These are phyloP conservation scores for Alviniconcha strummeri DNA, from an alignment of 2,888 invertebrate species.

Conservation along the genomic window DNA sequence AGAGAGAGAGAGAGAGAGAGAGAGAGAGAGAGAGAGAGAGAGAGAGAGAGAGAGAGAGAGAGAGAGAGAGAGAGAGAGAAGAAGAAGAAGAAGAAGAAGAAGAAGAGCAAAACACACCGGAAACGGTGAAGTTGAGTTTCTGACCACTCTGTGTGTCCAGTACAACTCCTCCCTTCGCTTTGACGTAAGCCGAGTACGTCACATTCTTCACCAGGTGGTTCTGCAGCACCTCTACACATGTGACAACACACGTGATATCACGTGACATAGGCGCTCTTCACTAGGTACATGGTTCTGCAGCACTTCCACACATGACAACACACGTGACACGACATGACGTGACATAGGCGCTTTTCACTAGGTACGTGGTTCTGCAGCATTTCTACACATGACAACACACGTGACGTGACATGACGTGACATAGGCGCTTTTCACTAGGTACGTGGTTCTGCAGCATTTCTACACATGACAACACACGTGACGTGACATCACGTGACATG, in stretches of 20 bases:
- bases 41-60: constrained; percentile 3
- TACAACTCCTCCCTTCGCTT: background rate
- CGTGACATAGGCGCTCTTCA: too few relatives aligned
- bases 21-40: constrained; percentile 12
- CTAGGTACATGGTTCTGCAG: too few relatives aligned
- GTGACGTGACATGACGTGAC: too few relatives aligned
- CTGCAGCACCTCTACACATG: background rate
- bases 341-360: too few relatives aligned
- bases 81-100: background rate
- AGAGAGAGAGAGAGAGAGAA: constrained; percentile 8
- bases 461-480: background rate
- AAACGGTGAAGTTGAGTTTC: background rate
- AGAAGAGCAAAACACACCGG: background rate
- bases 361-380: too few relatives aligned
- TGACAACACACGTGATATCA: too few relatives aligned
- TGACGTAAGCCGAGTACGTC: constrained; percentile 3
- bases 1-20: too few relatives aligned
- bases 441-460: constrained; percentile 3
- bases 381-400: too few relatives aligned
- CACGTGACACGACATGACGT: too few relatives aligned
- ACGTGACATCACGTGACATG: too few relatives aligned
- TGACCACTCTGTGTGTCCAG: background rate
- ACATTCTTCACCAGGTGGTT: constrained; percentile 4
- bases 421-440: too few relatives aligned
- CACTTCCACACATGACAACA: too few relatives aligned